Evolutionary conservation across 2,888 invertebrate species (phyloP).

Genomic region (Charanyca ferruginea): DNA sequence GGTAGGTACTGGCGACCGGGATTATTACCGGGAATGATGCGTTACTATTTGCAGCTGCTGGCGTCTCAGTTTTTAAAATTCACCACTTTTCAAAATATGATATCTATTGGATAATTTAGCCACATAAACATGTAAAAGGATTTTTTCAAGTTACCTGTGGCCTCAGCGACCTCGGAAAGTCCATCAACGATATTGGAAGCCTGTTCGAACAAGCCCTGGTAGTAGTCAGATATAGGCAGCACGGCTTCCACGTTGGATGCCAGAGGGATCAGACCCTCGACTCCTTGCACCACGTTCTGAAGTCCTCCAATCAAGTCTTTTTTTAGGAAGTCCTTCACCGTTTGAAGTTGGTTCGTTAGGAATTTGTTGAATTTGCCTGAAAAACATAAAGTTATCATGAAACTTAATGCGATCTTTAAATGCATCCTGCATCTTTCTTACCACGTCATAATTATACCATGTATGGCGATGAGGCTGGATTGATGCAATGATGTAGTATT

Average conservation of each 20-base stretch:
- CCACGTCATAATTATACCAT: background rate
- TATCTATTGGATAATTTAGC: too few relatives aligned
- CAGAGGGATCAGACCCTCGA: conserved; percentile 79
- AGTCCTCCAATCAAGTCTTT: conserved; percentile 84
- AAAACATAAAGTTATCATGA: background rate
- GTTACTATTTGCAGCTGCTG: conserved; percentile 31
- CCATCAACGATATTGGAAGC: conserved; percentile 82
- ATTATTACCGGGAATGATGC: background rate
- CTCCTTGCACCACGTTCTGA: conserved; percentile 75
- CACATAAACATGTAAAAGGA: too few relatives aligned
- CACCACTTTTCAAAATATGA: too few relatives aligned
- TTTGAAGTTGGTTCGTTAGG: conserved; percentile 75
- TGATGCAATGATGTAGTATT: too few relatives aligned
- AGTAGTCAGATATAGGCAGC: conserved; percentile 80
- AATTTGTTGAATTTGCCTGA: conserved; percentile 84
- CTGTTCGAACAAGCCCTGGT: conserved; percentile 79
- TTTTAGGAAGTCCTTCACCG: conserved; percentile 83
- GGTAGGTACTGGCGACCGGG: background rate
- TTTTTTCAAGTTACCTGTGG: conserved; percentile 83
- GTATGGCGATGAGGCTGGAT: background rate
- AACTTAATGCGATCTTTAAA: background rate
- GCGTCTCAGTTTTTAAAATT: conserved; percentile 3
- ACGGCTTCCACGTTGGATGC: conserved; percentile 69
- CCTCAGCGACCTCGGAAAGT: conserved; percentile 91
- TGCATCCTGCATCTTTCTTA: background rate